These are phyloP conservation scores for Nothocercus julius DNA, from an alignment of 2,113 vertebrate genomes.

Conservation along the genomic window DNA sequence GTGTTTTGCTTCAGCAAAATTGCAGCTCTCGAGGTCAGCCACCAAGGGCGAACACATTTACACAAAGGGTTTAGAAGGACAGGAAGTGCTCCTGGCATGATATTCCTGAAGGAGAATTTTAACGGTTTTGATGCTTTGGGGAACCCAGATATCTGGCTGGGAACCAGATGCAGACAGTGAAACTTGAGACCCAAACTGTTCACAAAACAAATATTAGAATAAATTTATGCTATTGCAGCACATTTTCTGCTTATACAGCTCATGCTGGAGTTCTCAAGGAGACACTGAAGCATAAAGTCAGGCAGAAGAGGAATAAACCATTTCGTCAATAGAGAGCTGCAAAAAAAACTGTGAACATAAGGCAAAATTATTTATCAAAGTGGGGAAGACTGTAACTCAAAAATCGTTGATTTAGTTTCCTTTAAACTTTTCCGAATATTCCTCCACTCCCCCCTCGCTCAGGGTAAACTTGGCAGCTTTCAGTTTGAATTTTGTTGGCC, in stretches of 20 bases:
- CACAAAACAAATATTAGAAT: not conserved
- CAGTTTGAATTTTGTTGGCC: not conserved
- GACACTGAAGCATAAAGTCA: not conserved
- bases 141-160: not conserved
- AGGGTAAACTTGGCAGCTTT: not conserved
- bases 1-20: conserved; percentile 35
- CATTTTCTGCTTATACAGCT: conserved; percentile 40
- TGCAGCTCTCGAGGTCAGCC: not conserved
- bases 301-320: not conserved
- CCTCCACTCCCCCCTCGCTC: not conserved
- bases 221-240: conserved; percentile 3
- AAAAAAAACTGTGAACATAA: not conserved
- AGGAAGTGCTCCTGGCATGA: not conserved
- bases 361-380: not conserved
- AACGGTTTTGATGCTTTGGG: not conserved
- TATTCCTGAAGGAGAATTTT: not conserved
- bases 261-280: conserved; percentile 18
- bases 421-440: not conserved
- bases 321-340: not conserved
- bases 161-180: not conserved
- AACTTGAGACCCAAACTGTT: not conserved
- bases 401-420: not conserved
- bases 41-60: not conserved
- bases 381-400: not conserved
- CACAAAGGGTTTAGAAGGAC: not conserved